These are phyloP conservation scores for Perdita meconis DNA, from an alignment of 2,888 invertebrate species.

Conservation along the genomic window DNA sequence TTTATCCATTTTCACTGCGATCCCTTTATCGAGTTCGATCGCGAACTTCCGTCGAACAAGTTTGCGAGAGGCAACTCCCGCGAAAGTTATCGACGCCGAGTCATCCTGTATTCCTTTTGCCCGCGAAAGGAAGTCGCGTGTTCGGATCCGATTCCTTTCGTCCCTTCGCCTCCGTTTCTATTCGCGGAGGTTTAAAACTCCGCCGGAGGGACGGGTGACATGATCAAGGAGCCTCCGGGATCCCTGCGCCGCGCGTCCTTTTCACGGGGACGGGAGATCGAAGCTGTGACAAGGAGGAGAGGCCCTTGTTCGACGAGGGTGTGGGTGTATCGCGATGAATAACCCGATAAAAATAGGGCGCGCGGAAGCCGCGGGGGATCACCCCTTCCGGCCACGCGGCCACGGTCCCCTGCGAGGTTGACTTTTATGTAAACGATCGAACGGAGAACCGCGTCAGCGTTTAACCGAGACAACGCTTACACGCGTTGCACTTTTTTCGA, in stretches of 20 bases:
- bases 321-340: slow-evolving; percentile 53
- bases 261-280: slow-evolving; percentile 59
- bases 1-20: slow-evolving; percentile 18
- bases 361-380: slow-evolving; percentile 43
- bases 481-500: slow-evolving; percentile 62
- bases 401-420: slow-evolving; percentile 22
- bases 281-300: slow-evolving; percentile 11
- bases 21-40: slow-evolving; percentile 32
- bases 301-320: slow-evolving; percentile 17
- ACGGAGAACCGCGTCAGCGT: slow-evolving; percentile 60
- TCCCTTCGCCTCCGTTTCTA: not conserved
- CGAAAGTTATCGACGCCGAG: slow-evolving; percentile 22
- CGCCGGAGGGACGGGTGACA: not conserved
- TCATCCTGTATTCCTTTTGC: slow-evolving; percentile 40
- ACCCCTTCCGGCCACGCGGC: slow-evolving; percentile 42
- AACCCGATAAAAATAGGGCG: slow-evolving; percentile 64
- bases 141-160: not conserved
- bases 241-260: slow-evolving; percentile 31
- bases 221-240: slow-evolving; percentile 22
- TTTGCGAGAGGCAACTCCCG: slow-evolving; percentile 13
- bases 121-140: not conserved
- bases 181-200: slow-evolving; percentile 26
- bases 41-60: slow-evolving; percentile 20
- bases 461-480: slow-evolving; percentile 25
- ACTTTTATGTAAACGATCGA: slow-evolving; percentile 70